Evolutionary conservation across 35 echinoderm and acorn worm species (phyloP).

Genomic region (Heliocidaris erythrogramma): DNA sequence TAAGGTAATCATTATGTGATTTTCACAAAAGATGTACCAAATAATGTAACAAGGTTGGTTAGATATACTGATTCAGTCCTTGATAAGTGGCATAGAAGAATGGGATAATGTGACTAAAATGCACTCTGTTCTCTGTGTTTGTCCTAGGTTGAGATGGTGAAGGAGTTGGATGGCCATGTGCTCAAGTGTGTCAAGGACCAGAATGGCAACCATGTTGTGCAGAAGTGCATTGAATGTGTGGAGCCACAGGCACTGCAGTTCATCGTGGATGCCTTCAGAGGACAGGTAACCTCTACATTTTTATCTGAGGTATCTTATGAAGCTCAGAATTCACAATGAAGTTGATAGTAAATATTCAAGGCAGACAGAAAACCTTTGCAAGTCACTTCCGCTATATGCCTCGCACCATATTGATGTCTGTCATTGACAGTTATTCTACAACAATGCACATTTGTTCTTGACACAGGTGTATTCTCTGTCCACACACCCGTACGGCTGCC

Average conservation of each 20-base stretch:
- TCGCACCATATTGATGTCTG: not conserved
- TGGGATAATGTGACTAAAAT: not conserved
- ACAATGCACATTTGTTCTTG: not conserved
- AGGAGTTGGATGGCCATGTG: constrained; percentile 96
- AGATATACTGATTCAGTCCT: too few species aligned
- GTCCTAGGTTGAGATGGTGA: constrained; percentile 86
- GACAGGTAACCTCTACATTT: constrained; percentile 51
- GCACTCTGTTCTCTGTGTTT: not conserved
- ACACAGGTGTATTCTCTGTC: constrained; percentile 88
- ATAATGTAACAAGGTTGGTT: too few species aligned
- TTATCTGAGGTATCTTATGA: too few species aligned
- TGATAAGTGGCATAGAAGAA: too few species aligned
- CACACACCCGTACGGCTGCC: constrained; percentile 95
- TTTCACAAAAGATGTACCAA: too few species aligned
- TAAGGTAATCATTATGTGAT: too few species aligned
- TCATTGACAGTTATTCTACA: not conserved
- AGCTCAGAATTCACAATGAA: too few species aligned
- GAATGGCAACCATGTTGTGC: constrained; percentile 98
- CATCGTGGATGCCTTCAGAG: constrained; percentile 95
- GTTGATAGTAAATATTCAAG: too few species aligned
- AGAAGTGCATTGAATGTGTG: constrained; percentile 99
- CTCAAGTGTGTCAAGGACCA: constrained; percentile 99
- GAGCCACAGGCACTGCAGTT: constrained; percentile 94
- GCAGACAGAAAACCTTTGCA: too few species aligned
- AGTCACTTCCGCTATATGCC: not conserved